phyloP scores from a whole-genome alignment of 2,797 vertebrate species.

The Paramormyrops hopkinsi region DNA sequence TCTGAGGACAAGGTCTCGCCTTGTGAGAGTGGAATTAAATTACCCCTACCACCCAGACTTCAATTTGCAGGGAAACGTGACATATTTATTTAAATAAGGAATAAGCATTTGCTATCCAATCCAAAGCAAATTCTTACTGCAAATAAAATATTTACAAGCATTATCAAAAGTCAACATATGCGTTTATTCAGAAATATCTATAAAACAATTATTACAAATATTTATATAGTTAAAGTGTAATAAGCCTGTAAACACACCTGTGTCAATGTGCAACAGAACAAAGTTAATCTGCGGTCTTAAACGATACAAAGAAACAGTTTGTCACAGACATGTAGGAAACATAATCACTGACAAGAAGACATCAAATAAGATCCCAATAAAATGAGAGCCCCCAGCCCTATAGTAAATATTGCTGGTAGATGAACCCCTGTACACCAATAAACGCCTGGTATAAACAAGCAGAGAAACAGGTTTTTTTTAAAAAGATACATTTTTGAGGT shows the following conservation, averaged over 20 bases:
- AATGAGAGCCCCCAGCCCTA: slow-evolving; percentile 28
- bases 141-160: not conserved
- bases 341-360: not conserved
- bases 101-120: not conserved
- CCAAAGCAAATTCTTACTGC: not conserved
- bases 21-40: not conserved
- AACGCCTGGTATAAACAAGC: slow-evolving; percentile 35
- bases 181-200: not conserved
- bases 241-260: not conserved
- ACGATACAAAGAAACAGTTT: not conserved
- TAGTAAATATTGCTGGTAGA: slow-evolving; percentile 34
- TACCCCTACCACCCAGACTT: not conserved
- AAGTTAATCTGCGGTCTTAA: not conserved
- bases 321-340: not conserved
- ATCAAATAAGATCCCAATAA: slow-evolving; percentile 2
- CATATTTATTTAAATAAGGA: not conserved
- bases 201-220: not conserved
- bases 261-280: not conserved
- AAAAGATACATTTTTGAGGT: not conserved
- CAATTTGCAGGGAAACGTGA: not conserved
- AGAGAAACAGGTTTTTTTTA: slow-evolving; percentile 37
- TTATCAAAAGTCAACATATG: not conserved
- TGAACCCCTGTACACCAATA: slow-evolving; percentile 55
- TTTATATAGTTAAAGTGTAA: not conserved
- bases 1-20: slow-evolving; percentile 21